These are phyloP conservation scores for Fragariocoptes setiger DNA, from an alignment of 1,140 invertebrate species.

Conservation along the genomic window DNA sequence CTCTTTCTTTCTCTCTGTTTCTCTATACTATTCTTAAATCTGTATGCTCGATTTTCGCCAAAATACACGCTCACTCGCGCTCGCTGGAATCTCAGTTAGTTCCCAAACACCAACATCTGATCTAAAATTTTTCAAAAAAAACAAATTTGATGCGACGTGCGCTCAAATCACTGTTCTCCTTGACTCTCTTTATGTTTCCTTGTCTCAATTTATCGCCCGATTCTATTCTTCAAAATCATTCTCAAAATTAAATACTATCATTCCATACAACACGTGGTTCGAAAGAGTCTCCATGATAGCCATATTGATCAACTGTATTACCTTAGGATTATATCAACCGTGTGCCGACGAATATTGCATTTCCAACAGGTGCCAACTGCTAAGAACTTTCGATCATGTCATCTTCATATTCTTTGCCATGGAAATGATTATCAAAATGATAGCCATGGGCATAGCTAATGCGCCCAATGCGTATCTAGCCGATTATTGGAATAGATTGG, in stretches of 20 bases:
- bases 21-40: constrained; percentile 4
- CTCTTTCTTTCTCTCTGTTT: constrained; percentile 10
- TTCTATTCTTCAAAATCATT: not conserved
- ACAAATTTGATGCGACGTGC: not conserved
- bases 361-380: constrained; percentile 62
- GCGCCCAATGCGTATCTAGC: constrained; percentile 60
- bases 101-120: not conserved
- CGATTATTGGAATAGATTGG: constrained; percentile 90
- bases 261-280: constrained; percentile 47
- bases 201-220: constrained; percentile 10
- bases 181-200: constrained; percentile 3
- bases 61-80: constrained; percentile 1
- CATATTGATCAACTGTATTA: constrained; percentile 90
- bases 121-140: constrained; percentile 4
- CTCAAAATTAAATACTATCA: not conserved
- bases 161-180: not conserved
- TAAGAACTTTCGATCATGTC: constrained; percentile 75
- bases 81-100: not conserved
- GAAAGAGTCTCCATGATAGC: constrained; percentile 92
- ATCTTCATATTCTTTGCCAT: constrained; percentile 91
- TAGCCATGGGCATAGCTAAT: constrained; percentile 89
- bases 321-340: constrained; percentile 95
- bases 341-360: constrained; percentile 59
- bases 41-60: constrained; percentile 5
- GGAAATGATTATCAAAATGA: constrained; percentile 90